These are phyloP conservation scores for Agonopterix subpropinquella DNA, from an alignment of 2,888 invertebrate genomes.

Conservation along the genomic window DNA sequence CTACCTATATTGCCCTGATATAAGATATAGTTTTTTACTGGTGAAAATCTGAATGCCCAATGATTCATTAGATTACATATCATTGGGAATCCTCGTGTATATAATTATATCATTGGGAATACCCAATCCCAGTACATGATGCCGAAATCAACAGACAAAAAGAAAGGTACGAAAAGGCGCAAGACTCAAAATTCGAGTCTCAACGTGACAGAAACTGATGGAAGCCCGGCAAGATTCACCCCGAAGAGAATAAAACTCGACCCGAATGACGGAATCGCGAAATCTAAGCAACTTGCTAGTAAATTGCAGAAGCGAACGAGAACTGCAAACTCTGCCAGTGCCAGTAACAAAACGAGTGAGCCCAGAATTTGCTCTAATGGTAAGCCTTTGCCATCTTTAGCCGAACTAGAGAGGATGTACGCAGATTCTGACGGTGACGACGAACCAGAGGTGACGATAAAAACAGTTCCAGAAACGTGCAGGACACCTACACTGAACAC, in stretches of 20 bases:
- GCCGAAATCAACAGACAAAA: constrained; percentile 6
- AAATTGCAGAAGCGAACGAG: constrained; percentile 10
- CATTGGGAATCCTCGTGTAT: too few relatives aligned
- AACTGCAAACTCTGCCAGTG: neutral
- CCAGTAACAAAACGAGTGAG: neutral
- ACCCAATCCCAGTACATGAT: neutral
- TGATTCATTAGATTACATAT: too few relatives aligned
- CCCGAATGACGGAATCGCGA: constrained; percentile 11
- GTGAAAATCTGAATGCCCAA: too few relatives aligned
- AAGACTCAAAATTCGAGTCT: neutral
- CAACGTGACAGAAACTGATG: neutral
- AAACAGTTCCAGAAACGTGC: neutral
- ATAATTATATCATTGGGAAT: too few relatives aligned
- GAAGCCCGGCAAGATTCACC: neutral
- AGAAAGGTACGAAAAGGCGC: constrained; percentile 4
- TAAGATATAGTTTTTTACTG: too few relatives aligned
- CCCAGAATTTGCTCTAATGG: constrained; percentile 23
- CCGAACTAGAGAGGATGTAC: constrained; percentile 33
- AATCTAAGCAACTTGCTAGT: constrained; percentile 13
- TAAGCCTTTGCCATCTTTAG: constrained; percentile 31
- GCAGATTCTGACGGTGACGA: constrained; percentile 26
- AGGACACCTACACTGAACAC: constrained; percentile 3
- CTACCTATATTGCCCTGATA: too few relatives aligned
- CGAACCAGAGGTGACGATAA: constrained; percentile 1
- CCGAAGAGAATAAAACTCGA: neutral